phyloP scores from a whole-genome alignment of 1,140 invertebrate genomes.

The Sipha flava region DNA sequence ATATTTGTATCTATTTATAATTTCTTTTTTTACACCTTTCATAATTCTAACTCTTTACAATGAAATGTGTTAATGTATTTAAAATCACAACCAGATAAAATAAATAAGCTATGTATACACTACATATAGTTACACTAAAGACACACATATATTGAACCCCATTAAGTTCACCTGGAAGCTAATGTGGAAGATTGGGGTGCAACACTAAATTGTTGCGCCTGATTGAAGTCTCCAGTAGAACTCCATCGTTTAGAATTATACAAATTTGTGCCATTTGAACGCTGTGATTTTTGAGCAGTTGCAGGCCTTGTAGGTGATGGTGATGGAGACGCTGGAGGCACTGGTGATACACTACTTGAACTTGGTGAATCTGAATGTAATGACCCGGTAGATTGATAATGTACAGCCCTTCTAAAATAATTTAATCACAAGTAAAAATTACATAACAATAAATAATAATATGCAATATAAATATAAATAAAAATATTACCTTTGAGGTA shows the following conservation, averaged over 20 bases:
- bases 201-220: conserved; percentile 42
- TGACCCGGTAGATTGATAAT: conserved; percentile 76
- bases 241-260: conserved; percentile 67
- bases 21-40: too few relatives aligned
- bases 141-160: neutral
- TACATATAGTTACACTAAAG: neutral
- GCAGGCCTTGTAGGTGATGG: conserved; percentile 60
- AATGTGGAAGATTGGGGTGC: conserved; percentile 35
- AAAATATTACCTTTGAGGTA: conserved; percentile 40
- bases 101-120: neutral
- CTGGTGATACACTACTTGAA: conserved; percentile 70
- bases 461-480: neutral
- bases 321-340: conserved; percentile 62
- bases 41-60: too few relatives aligned
- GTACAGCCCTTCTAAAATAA: conserved; percentile 56
- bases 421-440: neutral
- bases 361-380: conserved; percentile 76
- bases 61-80: too few relatives aligned
- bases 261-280: conserved; percentile 34
- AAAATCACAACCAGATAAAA: neutral
- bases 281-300: conserved; percentile 36
- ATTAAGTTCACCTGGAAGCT: conserved; percentile 36
- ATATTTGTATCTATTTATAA: too few relatives aligned
- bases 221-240: conserved; percentile 67
- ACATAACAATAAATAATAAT: neutral